Base-by-base conservation (phyloP, 2,888 invertebrate species). In the Melieria omissa region DNA sequence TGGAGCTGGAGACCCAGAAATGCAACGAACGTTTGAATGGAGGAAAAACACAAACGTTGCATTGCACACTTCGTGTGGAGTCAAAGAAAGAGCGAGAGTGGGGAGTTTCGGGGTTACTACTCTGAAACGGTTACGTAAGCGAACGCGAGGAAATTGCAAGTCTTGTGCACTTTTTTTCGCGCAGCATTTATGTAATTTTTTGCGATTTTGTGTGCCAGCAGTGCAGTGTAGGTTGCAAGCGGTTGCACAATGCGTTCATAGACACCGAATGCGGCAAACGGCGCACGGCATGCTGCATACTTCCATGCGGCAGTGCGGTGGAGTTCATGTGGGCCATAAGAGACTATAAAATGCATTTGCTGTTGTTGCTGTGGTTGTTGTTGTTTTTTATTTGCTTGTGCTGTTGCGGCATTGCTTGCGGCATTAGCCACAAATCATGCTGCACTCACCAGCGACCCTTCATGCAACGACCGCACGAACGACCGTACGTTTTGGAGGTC, bases 401-500 rank as follows among this genome's bases (percentile, higher is more conserved):
- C 9, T 12, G 8, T 44, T 55, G 54, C 29, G 14, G 54, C 16
- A 46, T n/a, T 16, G 9, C 42, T 12, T n/a, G 42, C 46, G 55
- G 52, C 47, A 44, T 67, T 60, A 60, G 60, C 67, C 67, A 52
- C 29, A 29, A 29, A 29, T 7, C 60, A 67, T 47, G 49, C 61
- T 67, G 66, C 60, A 16, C 16, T 8, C 55, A 5, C 4, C 9
- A 29, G 10, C 5, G 55, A 7, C 7, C 10, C 8, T 16, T 4
- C 29, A 67, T 67, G 67, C 52, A 58, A 67, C 52, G 67, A 29
- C 60, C 49, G 52, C 67, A 47, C 61, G 60, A 61, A 67, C 52
- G 60, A 47, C 49, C 44, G 60, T 10, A 65, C 9, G 62, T 71
- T 71, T 71, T 77, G 73, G 76, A 76, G 77, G 78, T 78, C 78